Evolutionary conservation across 2,797 vertebrate genomes (phyloP), one percentile per base, ranked within the genome.

Genomic region (Labroides dimidiatus): DNA sequence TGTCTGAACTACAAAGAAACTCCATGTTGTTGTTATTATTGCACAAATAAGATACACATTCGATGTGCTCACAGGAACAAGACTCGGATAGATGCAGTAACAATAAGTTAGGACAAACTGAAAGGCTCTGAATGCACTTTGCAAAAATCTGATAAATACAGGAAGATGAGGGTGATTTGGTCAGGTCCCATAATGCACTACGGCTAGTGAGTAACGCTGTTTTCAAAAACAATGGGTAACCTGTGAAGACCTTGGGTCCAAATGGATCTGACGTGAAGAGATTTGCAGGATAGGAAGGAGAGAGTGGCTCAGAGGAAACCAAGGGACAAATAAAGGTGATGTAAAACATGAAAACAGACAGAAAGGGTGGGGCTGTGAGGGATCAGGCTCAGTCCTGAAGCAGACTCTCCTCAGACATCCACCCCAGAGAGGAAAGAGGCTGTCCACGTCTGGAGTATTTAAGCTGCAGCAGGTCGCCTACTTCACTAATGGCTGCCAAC

Each of bases 381-480:
- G 67, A 37, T 4, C 47, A 24, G 56, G 73, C 60, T 92, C 87
- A 93, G 75, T 92, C 89, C 73, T 87, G 90, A 15, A 89, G 78
- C 21, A 87, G 81, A 55, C 91, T 93, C 71, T 93, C 91, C 54
- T 93, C 91, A 6, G 86, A 84, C 67, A 75, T 88, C 89, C 89
- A 91, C 62, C 95, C 95, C 63, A 95, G 79, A 3, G 95, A 91
- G 41, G 94, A 92, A 41, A 94, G 60, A 7, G 77, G 64, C 67
- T 21, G 79, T 79, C 92, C 65, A 20, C 91, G 95, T 68, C 96
- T 95, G 36, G 97, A 99, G 85, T 98, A 99, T 82, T 98, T 99
- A 72, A 99, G 78, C 68, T 97, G 96, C 69, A 99, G 92, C 21
- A 98, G 93, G 72, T 98, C 96, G 27, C 97, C 97, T 61, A 99